Evolutionary conservation across 1,140 invertebrate genomes (phyloP), one percentile per base, ranked within the genome.

Genomic region (Sinonovacula constricta): DNA sequence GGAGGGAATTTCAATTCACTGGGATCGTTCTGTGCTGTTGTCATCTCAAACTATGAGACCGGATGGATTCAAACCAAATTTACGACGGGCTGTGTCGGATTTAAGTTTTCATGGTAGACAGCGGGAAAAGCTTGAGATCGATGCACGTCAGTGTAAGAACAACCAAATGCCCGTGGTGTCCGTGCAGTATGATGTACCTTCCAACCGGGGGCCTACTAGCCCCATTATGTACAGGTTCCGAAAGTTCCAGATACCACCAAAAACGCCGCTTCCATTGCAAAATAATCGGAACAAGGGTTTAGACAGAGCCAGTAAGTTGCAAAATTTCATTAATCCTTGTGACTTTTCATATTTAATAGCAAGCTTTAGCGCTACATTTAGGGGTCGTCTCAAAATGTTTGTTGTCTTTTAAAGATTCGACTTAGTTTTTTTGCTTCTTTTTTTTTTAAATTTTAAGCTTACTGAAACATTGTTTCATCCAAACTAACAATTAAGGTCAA

Each of bases 111-210:
- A 53, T 5, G 15, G 34, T n/a, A 77, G 69, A 33, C 33, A 65
- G 5, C 24, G 51, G 0, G 74, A 62, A 3, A 75, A 75, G 28
- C 12, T 49, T 14, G 34, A 49, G 39, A 62, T 63, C 3, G 24
- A 5, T 0, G 45, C 45, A 30, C 57, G 63, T 66, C 53, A 12
- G 49, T 36, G 22, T 31, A 49, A 62, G 30, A 39, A 22, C 2
- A 77, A 69, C 22, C 36, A 59, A 24, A 54, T 69, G 56, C 74
- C 74, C 24, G 74, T 77, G 24, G 74, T 77, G 4, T 68, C 74
- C 1, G 74, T 77, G 14, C 74, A 77, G 53, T 77, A 77, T 53
- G 66, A 77, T 49, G 74, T 77, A 3, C 74, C 74, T 10, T n/a
- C n/a, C n/a, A n/a, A n/a, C n/a, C 57, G 31, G 24, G 57, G 51